These are phyloP conservation scores for Mechanitis mazaeus DNA, from an alignment of 2,888 invertebrate genomes.

Conservation along the genomic window DNA sequence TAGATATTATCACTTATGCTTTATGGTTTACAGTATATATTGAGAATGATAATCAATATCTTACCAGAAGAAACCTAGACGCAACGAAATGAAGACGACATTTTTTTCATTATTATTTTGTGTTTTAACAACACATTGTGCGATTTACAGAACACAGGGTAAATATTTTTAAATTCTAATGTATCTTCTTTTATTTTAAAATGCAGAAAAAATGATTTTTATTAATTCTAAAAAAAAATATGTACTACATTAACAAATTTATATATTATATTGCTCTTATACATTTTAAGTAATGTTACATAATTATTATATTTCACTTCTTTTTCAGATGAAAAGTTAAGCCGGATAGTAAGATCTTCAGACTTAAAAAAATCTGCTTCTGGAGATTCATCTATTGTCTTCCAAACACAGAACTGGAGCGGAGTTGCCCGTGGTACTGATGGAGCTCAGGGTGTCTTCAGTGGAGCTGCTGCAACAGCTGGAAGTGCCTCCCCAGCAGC, in stretches of 20 bases:
- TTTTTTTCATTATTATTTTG: conserved; percentile 36
- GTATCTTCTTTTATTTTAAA: too few relatives aligned
- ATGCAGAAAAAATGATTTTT: too few relatives aligned
- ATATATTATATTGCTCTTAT: too few relatives aligned
- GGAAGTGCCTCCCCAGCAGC: conserved; percentile 33
- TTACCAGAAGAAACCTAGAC: conserved; percentile 38
- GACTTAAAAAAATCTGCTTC: conserved; percentile 21
- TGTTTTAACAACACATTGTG: conserved; percentile 37
- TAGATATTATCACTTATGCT: conserved; percentile 30
- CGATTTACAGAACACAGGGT: conserved; percentile 31
- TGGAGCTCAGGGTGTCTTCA: conserved; percentile 48
- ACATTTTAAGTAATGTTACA: background rate
- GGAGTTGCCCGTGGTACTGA: conserved; percentile 42
- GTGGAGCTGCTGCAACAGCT: conserved; percentile 46
- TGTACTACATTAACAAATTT: too few relatives aligned
- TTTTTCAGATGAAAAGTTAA: conserved; percentile 36
- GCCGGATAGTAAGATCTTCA: conserved; percentile 40
- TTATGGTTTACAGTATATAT: conserved; percentile 46
- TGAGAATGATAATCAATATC: conserved; percentile 27
- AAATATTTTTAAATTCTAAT: too few relatives aligned
- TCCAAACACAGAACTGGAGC: conserved; percentile 53
- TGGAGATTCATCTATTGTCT: conserved; percentile 35
- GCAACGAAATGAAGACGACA: conserved; percentile 38
- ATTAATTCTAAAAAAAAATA: too few relatives aligned
- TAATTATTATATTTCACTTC: conserved; percentile 7